Conservation (phyloP, 2,797 vertebrate genomes). For the Lerista edwardsae region DNA sequence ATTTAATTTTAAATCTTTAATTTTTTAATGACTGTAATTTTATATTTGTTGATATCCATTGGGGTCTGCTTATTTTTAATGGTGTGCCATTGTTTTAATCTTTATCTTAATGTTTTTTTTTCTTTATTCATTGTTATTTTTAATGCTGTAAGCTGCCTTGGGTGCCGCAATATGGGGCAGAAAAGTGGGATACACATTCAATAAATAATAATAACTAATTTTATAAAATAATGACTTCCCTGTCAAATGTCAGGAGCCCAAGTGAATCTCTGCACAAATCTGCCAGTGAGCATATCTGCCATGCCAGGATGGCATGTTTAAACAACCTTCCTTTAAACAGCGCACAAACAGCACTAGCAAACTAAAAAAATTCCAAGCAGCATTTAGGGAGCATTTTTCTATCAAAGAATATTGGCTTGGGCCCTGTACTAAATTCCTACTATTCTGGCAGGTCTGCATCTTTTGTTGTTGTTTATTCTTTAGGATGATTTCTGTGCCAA, state of each 20-base stretch:
- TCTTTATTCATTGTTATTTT: no score
- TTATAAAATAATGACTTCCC: no score
- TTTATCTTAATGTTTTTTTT: no score
- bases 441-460: conserved; percentile 30
- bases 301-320: conserved; percentile 43
- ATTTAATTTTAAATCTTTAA: no score
- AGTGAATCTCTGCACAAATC: background rate
- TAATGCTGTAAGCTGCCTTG: no score
- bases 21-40: no score
- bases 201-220: no score
- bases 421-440: conserved; percentile 23
- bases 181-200: no score
- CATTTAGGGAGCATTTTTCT: conserved; percentile 39
- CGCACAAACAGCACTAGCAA: conserved; percentile 15
- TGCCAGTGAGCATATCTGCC: background rate
- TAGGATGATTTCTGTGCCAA: conserved; percentile 27
- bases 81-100: no score
- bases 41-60: no score
- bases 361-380: conserved; percentile 38
- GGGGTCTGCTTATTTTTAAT: no score
- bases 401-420: conserved; percentile 34
- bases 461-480: conserved; percentile 41
- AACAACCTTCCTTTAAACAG: conserved; percentile 39
- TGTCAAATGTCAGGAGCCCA: conserved; percentile 8
- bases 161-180: no score